Percentiles rank a stretch among this genome's conserved stretches.
phyloP scores from a whole-genome alignment of 2,888 invertebrate species.

The Conomelus anceps region DNA sequence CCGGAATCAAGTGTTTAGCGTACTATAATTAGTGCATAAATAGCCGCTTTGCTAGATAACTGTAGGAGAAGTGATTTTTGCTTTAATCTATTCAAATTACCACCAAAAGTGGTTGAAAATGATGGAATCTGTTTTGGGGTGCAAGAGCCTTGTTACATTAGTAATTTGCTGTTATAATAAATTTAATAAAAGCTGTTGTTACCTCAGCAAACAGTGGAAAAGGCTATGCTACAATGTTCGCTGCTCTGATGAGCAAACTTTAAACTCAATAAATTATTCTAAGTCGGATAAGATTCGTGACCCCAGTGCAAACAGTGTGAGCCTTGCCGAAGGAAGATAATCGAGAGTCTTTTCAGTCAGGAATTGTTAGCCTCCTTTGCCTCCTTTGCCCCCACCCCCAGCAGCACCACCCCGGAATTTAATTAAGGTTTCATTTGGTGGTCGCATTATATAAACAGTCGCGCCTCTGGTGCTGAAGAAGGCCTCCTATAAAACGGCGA shows the following conservation, averaged over 20 bases:
- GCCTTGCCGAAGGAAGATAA: not conserved
- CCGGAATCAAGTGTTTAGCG: too few species aligned
- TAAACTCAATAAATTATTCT: not conserved
- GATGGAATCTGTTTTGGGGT: too few species aligned
- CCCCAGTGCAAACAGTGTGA: not conserved
- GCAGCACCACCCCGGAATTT: not conserved
- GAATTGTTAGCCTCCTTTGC: not conserved
- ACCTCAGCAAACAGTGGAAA: not conserved
- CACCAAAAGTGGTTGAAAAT: too few species aligned
- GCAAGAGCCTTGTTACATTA: not conserved
- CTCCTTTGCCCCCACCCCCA: not conserved
- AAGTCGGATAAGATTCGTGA: not conserved
- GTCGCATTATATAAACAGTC: not conserved
- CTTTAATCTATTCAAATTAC: too few species aligned
- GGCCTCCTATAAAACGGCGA: not conserved
- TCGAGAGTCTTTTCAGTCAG: not conserved
- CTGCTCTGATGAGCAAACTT: not conserved
- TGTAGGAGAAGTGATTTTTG: too few species aligned
- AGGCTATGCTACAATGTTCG: too few species aligned
- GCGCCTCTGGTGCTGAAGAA: too few species aligned
- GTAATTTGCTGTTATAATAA: not conserved
- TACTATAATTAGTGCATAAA: too few species aligned
- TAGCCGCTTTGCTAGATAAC: too few species aligned
- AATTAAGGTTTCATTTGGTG: not conserved
- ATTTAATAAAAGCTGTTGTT: too few species aligned